Conservation (phyloP, 2,113 vertebrate species). For the Brachyistius frenatus region DNA sequence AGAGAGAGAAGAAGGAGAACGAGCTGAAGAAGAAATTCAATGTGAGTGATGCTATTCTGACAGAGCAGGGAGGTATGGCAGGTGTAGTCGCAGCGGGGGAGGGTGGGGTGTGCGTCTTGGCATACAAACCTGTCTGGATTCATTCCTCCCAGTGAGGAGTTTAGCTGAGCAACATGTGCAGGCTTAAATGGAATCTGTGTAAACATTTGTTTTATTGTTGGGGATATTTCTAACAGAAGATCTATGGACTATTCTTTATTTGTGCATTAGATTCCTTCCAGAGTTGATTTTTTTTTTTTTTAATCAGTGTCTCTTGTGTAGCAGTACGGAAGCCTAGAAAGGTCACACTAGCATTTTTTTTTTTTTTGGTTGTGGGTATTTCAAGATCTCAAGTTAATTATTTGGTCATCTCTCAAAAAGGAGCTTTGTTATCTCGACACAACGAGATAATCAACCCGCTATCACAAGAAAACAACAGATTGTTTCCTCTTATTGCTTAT, state of each 20-base stretch:
- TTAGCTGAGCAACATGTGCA: conserved; percentile 22
- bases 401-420: too few species aligned
- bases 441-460: too few species aligned
- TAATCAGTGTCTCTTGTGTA: too few species aligned
- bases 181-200: conserved; percentile 29
- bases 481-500: too few species aligned
- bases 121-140: conserved; percentile 77
- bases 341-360: too few species aligned
- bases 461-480: too few species aligned
- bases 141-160: conserved; percentile 70
- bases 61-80: conserved; percentile 19
- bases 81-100: conserved; percentile 38
- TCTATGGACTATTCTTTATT: not conserved
- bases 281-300: not conserved
- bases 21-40: conserved; percentile 79
- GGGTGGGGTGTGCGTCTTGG: conserved; percentile 39
- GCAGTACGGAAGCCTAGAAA: too few species aligned
- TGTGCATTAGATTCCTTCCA: not conserved
- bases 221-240: conserved; percentile 23
- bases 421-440: too few species aligned
- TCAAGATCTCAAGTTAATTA: too few species aligned
- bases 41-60: conserved; percentile 61
- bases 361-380: too few species aligned
- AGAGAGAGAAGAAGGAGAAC: conserved; percentile 74
- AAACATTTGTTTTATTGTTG: conserved; percentile 30